phyloP scores from a whole-genome alignment of 2,113 vertebrate species.

The Elaphurus davidianus region DNA sequence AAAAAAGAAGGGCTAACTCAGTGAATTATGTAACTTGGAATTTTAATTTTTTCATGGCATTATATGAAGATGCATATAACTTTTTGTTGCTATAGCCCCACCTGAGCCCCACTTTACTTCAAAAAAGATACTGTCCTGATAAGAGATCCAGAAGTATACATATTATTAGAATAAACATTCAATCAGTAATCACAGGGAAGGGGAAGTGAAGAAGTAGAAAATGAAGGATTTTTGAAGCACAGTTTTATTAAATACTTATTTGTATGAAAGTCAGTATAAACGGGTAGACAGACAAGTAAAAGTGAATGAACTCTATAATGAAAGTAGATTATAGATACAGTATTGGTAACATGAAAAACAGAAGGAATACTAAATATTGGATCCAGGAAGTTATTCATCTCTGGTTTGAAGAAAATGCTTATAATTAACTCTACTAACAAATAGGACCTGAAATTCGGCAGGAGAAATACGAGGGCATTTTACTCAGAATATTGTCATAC shows the following conservation, averaged over 20 bases:
- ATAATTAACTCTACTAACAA: neutral
- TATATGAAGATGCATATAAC: neutral
- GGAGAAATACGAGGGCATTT: neutral
- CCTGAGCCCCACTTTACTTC: neutral
- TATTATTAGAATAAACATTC: neutral
- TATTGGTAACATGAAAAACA: neutral
- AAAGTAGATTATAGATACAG: neutral
- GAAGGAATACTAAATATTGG: constrained; percentile 4
- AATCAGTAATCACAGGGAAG: neutral
- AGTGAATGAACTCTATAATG: constrained; percentile 8
- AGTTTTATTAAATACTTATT: constrained; percentile 28
- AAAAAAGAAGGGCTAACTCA: neutral
- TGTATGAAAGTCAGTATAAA: neutral
- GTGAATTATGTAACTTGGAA: neutral
- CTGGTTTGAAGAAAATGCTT: neutral
- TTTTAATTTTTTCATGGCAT: neutral
- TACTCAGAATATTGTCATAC: neutral
- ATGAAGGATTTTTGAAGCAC: neutral
- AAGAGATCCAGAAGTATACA: neutral
- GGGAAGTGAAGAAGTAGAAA: neutral
- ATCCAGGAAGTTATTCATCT: neutral
- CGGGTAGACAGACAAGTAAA: neutral
- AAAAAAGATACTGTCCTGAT: neutral
- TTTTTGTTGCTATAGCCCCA: constrained; percentile 10
- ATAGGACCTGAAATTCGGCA: constrained; percentile 17